Evolutionary conservation across 2,113 vertebrate genomes (phyloP).

Genomic region (Strix uralensis): DNA sequence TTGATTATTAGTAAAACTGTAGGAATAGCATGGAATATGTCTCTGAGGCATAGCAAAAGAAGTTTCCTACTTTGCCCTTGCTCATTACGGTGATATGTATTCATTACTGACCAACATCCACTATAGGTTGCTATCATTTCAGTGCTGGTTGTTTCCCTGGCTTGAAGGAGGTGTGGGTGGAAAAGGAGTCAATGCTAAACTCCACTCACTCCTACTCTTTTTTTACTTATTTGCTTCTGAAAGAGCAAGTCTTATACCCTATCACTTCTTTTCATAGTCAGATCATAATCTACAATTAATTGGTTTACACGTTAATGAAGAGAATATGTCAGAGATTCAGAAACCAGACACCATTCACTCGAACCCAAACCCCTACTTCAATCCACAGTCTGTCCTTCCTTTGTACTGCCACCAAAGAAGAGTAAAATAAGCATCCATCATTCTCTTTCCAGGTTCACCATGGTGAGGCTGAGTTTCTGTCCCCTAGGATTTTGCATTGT

Average conservation of each 20-base stretch:
- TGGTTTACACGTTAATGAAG: background rate
- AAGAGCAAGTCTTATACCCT: background rate
- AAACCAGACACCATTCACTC: background rate
- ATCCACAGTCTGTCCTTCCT: background rate
- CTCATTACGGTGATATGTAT: background rate
- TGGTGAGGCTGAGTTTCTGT: background rate
- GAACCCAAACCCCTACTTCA: background rate
- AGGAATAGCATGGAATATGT: background rate
- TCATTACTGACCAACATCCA: background rate
- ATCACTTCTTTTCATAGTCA: background rate
- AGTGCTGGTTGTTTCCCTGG: background rate
- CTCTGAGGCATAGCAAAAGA: background rate
- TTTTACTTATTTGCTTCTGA: background rate
- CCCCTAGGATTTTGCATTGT: background rate
- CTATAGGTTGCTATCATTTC: background rate
- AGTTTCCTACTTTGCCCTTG: background rate
- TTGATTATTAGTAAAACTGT: background rate
- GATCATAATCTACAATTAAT: background rate
- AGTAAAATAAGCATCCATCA: background rate
- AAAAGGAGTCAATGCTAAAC: conserved; percentile 2
- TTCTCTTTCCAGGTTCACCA: background rate
- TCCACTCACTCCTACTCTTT: background rate
- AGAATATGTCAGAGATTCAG: background rate
- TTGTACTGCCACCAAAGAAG: background rate
- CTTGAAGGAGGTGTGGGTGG: background rate